Evolutionary conservation across 2,888 invertebrate genomes (phyloP).

Genomic region (Brachynemurus nebulosus): DNA sequence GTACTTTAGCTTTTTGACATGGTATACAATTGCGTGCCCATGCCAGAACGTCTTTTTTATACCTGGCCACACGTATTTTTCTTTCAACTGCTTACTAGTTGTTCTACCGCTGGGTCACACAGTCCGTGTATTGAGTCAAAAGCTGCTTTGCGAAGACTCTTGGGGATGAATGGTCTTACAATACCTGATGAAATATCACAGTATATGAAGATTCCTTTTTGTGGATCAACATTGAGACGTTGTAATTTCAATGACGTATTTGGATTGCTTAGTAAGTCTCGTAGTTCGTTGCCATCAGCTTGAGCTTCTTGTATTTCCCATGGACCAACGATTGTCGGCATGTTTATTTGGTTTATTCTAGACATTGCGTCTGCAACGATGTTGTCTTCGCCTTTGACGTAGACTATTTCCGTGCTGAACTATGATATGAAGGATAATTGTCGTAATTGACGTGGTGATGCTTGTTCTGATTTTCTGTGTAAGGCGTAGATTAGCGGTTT

Average conservation of each 20-base stretch:
- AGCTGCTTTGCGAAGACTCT: conserved; percentile 13
- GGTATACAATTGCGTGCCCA: too few relatives aligned
- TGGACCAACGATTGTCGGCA: conserved; percentile 9
- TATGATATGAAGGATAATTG: too few relatives aligned
- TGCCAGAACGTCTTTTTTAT: conserved; percentile 12
- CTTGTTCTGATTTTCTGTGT: too few relatives aligned
- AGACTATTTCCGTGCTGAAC: too few relatives aligned
- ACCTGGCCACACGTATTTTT: conserved; percentile 19
- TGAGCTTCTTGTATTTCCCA: conserved; percentile 8
- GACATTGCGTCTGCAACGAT: conserved; percentile 12
- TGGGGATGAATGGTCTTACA: conserved; percentile 18
- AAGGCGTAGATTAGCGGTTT: too few relatives aligned
- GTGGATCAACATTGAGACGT: too few relatives aligned
- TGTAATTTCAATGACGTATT: too few relatives aligned
- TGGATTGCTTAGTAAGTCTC: background rate
- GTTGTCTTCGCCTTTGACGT: too few relatives aligned
- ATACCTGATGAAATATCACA: conserved; percentile 9
- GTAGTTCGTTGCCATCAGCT: conserved; percentile 7
- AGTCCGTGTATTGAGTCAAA: conserved; percentile 17
- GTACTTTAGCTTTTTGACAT: conserved; percentile 17
- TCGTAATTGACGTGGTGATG: too few relatives aligned
- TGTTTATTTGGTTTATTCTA: conserved; percentile 8
- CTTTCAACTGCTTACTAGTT: conserved; percentile 12
- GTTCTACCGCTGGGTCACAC: conserved; percentile 16
- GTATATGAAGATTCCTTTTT: too few relatives aligned